These are phyloP conservation scores for Battus philenor DNA, from an alignment of 1,140 invertebrate species.

Conservation along the genomic window DNA sequence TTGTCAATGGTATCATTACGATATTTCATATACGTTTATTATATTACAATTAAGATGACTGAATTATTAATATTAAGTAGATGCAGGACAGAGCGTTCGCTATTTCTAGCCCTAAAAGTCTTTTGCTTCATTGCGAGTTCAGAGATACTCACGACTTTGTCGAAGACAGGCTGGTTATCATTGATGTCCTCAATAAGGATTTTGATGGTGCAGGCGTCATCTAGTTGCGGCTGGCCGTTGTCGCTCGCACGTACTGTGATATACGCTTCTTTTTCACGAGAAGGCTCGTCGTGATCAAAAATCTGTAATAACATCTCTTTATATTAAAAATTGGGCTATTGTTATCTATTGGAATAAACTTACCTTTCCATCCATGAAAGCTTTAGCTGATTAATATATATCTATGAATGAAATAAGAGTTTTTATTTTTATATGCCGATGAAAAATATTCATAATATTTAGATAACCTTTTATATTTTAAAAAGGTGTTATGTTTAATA, in stretches of 20 bases:
- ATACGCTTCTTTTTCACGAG: slow-evolving; percentile 88
- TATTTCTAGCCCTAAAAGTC: slow-evolving; percentile 6
- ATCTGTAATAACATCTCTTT: slow-evolving; percentile 57
- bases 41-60: no score
- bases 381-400: no score
- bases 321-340: neutral
- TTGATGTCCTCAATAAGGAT: slow-evolving; percentile 91
- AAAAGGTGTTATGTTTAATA: no score
- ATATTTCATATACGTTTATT: no score
- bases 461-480: no score
- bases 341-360: no score
- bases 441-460: no score
- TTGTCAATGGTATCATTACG: no score
- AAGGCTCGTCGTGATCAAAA: slow-evolving; percentile 91
- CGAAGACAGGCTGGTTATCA: slow-evolving; percentile 91
- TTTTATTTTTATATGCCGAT: no score
- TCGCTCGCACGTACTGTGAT: slow-evolving; percentile 86
- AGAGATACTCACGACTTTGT: slow-evolving; percentile 80
- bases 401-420: no score
- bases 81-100: no score
- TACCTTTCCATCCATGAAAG: slow-evolving; percentile 3
- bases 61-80: no score
- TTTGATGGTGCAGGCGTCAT: slow-evolving; percentile 92
- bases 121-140: neutral
- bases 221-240: slow-evolving; percentile 88